Evolutionary conservation across 2,888 invertebrate species (phyloP), one percentile per base, ranked within the genome.

Genomic region (Cynaeus angustus): DNA sequence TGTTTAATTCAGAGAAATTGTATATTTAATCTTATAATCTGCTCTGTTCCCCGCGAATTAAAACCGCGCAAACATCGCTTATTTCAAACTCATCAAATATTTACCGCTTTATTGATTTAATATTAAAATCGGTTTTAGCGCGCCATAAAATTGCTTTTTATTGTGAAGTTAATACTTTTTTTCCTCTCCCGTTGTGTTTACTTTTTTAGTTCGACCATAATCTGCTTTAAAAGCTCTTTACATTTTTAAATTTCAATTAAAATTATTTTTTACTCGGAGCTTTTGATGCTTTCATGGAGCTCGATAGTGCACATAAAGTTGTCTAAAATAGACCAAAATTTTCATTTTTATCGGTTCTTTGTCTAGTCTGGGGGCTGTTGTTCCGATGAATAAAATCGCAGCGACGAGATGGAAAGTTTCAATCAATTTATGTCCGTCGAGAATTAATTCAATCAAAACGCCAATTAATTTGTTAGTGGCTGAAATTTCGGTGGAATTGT

Each of bases 11-110:
- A 84, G 79, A 76, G 83, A 83, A 84, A 83, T 84, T 84, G 83
- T 84, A 83, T 82, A 82, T 84, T 84, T 84, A 84, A 85, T 84
- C 85, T 80, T 79, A 82, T 84, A 84, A 85, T 85, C 84, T 82
- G 82, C 81, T 81, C 80, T 80, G 79, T 80, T 79, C 80, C 78
- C 84, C 82, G 80, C 83, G 83, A 83, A 84, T 85, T 84, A 83
- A 83, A 84, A 83, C 79, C 82, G 79, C 81, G 82, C 83, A 81
- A 83, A 83, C 83, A 83, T 82, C 79, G 81, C 80, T 80, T 82
- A 82, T 81, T 82, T 81, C 79, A 77, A 75, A 80, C 78, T 78
- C 80, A 79, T 82, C 80, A 82, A 82, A 81, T 79, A 82, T 82
- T 82, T 77, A 82, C 68, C 67, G 52, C 66, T 68, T 69, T 74